Evolutionary conservation across 2,113 vertebrate genomes (phyloP), one percentile per base, ranked within the genome.

Genomic region (Myrmecobius fasciatus): DNA sequence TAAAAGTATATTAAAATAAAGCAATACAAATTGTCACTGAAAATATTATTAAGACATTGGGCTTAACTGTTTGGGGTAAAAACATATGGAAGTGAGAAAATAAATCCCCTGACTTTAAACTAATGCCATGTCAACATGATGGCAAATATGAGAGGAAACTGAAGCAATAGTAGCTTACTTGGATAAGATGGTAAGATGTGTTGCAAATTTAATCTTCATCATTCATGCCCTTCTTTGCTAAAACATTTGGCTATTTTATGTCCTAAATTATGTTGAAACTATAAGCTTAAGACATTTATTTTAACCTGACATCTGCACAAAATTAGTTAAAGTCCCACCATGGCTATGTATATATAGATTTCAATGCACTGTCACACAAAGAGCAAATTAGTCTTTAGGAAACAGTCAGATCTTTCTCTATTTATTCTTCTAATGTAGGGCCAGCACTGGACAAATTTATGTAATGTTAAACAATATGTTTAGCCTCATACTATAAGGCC

Each of bases 1-100:
- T 94, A 95, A 94, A 24, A 93, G 53, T 67, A 95, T 97, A 95
- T 60, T 90, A 94, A 97, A 96, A 43, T n/a, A 91, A n/a, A 96
- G 94, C 17, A 91, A 52, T 90, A 93, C 28, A 95, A 51, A 96
- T 92, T 93, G 2, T 3, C 54, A 94, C 96, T 53, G 46, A n/a
- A 94, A 92, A 96, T 67, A 24, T 92, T 94, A 94, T 89, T 53
- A 93, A 91, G 17, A 92, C 67, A 93, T 95, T 96, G 92, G 46
- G 93, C 94, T 96, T 95, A 95, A 28, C 36, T 95, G 1, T 52
- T 97, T 56, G 94, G 24, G 56, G 31, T 49, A 47, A 49, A 96
- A 53, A 94, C 36, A 17, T 48, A 89, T 91, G 53, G 52, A 95
- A 94, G 96, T 94, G 1, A 90, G 54, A 94, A 91, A 95, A 12